Evolutionary conservation across 2,797 vertebrate genomes (phyloP).

Genomic region (Brachymystax lenok): DNA sequence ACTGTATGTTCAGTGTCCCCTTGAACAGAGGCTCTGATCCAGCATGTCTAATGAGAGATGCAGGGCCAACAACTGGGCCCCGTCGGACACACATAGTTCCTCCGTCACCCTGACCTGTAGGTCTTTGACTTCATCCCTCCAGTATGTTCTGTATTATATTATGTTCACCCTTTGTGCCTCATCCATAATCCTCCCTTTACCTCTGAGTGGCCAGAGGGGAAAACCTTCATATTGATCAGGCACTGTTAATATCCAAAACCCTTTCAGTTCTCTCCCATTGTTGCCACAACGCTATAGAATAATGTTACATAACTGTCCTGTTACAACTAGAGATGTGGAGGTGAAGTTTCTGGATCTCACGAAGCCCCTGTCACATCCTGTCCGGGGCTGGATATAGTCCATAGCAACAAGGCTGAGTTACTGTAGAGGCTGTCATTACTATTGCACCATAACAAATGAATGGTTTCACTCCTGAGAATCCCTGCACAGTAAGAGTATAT

Average conservation of each 20-base stretch:
- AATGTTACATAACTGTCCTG: slow-evolving; percentile 36
- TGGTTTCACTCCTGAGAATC: slow-evolving; percentile 43
- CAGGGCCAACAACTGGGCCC: background rate
- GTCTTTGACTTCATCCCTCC: slow-evolving; percentile 26
- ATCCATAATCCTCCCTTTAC: slow-evolving; percentile 2
- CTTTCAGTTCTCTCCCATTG: slow-evolving; percentile 7
- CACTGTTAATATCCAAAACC: background rate
- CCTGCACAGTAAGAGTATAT: slow-evolving; percentile 29
- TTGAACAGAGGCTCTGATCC: slow-evolving; percentile 6
- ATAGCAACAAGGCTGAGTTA: slow-evolving; percentile 33
- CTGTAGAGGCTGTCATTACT: slow-evolving; percentile 47
- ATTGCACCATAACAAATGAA: slow-evolving; percentile 72
- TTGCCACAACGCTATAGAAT: slow-evolving; percentile 27
- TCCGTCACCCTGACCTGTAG: slow-evolving; percentile 15
- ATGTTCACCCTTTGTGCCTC: slow-evolving; percentile 29
- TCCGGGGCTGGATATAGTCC: background rate
- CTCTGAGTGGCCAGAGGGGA: background rate
- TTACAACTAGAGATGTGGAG: slow-evolving; percentile 27
- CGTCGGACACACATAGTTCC: background rate
- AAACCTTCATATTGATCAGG: background rate
- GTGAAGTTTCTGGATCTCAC: slow-evolving; percentile 37
- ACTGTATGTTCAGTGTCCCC: slow-evolving; percentile 1
- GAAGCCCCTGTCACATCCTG: background rate
- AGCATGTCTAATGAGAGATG: slow-evolving; percentile 3
- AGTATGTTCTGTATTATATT: slow-evolving; percentile 9